These are phyloP conservation scores for Grus americana DNA, from an alignment of 2,113 vertebrate species.

Conservation along the genomic window DNA sequence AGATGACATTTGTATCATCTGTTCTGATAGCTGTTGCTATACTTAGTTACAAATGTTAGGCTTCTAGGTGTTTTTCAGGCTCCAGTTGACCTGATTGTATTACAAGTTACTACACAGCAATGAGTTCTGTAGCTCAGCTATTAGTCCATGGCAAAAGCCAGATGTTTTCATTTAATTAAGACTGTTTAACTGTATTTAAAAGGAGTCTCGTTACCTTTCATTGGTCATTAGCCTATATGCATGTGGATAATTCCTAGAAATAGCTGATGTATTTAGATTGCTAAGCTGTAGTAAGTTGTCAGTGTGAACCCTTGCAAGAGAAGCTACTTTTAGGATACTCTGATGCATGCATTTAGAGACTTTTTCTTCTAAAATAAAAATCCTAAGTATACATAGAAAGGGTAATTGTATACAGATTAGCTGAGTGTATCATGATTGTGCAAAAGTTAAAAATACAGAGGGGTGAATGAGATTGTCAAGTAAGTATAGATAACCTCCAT, in stretches of 20 bases:
- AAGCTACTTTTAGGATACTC: neutral
- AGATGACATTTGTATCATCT: neutral
- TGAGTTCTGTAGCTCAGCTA: neutral
- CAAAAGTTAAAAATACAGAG: neutral
- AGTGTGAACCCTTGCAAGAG: neutral
- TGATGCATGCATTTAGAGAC: neutral
- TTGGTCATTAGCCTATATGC: neutral
- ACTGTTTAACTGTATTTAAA: neutral
- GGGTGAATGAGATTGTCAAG: neutral
- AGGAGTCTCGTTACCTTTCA: neutral
- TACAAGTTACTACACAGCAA: neutral
- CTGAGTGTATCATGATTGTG: neutral
- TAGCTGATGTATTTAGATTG: neutral
- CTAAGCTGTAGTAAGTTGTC: neutral
- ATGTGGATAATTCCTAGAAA: neutral
- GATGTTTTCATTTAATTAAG: neutral
- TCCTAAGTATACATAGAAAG: neutral
- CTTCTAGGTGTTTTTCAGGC: neutral
- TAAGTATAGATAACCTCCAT: neutral
- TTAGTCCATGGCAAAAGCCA: neutral
- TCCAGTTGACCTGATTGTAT: neutral
- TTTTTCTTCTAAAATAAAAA: neutral
- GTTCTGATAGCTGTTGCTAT: neutral
- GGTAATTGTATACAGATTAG: neutral
- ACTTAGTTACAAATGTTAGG: neutral